Base-by-base conservation (phyloP, 2,113 vertebrate species). In the Hippocampus guttulatus region DNA sequence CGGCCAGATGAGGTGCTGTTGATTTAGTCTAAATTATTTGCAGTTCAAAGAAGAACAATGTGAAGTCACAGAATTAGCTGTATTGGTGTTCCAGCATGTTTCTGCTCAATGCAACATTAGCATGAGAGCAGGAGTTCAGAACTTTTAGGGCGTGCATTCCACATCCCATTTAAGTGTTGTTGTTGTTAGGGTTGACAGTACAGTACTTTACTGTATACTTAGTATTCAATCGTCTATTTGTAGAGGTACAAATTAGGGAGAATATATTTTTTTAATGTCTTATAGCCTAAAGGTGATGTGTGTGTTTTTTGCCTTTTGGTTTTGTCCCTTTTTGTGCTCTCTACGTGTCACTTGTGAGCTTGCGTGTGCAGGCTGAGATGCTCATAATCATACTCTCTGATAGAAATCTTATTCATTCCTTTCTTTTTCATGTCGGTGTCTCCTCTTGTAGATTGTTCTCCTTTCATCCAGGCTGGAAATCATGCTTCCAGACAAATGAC, bases 371-470 rank as follows among this genome's bases (percentile, higher is more conserved):
- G 54, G n/a, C 70, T 67, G 23, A 77, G 72, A 67, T 23, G 2
- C 63, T 73, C 66, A 64, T 72, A 41, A 68, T 72, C 66, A 78
- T 21, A 38, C 74, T 40, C 30, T 41, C 51, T 69, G 73, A 80
- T 70, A 72, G 14, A 64, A 78, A 82, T 70, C 80, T 74, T 3
- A 0, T 14, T 67, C 52, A 41, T 25, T 30, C 33, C 25, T 38
- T 20, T 63, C 11, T 62, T 61, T 41, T 68, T 67, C 54, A 20
- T 30, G 52, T 78, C 67, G 33, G 5, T 74, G n/a, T 52, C 70
- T 73, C 15, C 20, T 47, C 23, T 27, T 65, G 38, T 10, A 65
- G 14, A 15, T 65, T 25, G 41, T 20, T 25, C 68, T 54, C 21
- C 14, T 41, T 57, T 67, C 45, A 43, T 67, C 67, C 12, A 43